phyloP scores from a whole-genome alignment of 2,888 invertebrate genomes.

The Leucozona laternaria region DNA sequence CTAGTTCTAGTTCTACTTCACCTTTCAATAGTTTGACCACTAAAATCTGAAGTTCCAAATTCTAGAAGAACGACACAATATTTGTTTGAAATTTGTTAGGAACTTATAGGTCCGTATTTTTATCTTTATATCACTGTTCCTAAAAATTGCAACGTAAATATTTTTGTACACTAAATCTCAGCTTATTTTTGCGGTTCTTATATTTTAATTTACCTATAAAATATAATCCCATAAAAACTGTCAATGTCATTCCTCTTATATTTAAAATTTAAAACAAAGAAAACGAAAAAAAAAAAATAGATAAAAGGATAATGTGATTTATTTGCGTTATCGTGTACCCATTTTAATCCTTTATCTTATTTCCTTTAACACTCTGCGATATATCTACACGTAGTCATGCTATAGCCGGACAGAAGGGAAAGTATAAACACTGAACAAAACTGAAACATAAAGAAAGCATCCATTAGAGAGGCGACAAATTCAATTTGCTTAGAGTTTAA shows the following conservation, averaged over 20 bases:
- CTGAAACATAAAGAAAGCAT: slow-evolving; percentile 61
- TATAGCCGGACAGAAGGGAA: slow-evolving; percentile 14
- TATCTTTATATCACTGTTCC: not conserved
- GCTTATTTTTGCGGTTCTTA: no score
- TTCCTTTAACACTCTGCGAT: slow-evolving; percentile 6
- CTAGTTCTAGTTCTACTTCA: no score
- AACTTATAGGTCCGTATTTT: not conserved
- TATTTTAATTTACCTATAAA: not conserved
- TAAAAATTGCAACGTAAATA: not conserved
- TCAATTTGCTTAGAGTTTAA: slow-evolving; percentile 58
- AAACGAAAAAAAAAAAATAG: not conserved
- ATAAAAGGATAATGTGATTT: slow-evolving; percentile 13
- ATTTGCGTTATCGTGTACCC: slow-evolving; percentile 13
- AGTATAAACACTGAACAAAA: slow-evolving; percentile 55
- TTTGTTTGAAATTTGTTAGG: not conserved
- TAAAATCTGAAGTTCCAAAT: no score
- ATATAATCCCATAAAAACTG: not conserved
- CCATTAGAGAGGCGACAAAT: slow-evolving; percentile 70
- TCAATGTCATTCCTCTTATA: not conserved
- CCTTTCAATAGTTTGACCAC: no score
- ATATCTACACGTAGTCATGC: not conserved
- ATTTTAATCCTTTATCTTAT: slow-evolving; percentile 29
- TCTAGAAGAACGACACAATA: no score
- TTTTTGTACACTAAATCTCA: not conserved
- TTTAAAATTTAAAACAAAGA: not conserved